Percentiles rank a stretch among this genome's conserved stretches.
phyloP scores from a whole-genome alignment of 2,113 vertebrate species.

The Corythornis madagascariensis region DNA sequence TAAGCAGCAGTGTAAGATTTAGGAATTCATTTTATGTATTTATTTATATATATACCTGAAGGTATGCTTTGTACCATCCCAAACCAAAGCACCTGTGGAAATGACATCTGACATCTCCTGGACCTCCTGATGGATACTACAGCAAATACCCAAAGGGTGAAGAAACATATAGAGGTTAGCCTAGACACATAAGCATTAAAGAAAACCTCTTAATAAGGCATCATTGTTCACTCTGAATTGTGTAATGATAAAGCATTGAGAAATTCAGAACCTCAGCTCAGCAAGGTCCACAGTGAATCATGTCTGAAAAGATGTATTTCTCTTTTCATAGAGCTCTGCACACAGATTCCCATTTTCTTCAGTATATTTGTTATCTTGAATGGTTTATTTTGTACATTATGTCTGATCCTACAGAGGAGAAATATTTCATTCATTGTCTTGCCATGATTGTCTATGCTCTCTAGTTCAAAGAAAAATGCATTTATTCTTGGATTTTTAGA shows the following conservation, averaged over 20 bases:
- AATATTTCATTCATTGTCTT: not conserved
- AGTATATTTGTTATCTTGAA: not conserved
- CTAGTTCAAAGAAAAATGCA: not conserved
- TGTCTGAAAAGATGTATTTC: not conserved
- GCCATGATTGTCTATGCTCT: not conserved
- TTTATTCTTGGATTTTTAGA: not conserved
- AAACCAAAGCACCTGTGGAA: not conserved
- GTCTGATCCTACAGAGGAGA: not conserved
- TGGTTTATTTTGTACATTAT: not conserved
- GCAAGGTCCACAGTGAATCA: not conserved
- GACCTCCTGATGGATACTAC: not conserved
- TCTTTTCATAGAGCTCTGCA: not conserved
- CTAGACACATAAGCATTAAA: conserved; percentile 3
- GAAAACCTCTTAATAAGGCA: not conserved
- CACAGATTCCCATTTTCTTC: not conserved
- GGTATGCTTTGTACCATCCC: not conserved
- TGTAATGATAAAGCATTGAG: not conserved
- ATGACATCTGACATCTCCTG: not conserved
- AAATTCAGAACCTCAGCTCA: not conserved
- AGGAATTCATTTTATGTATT: not conserved
- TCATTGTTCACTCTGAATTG: not conserved
- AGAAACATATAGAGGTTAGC: not conserved
- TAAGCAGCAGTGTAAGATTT: not conserved
- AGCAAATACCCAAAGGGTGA: not conserved
- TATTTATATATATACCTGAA: no score